Percentiles rank a stretch among this genome's conserved stretches.
Evolutionary conservation across 2,113 vertebrate species (phyloP).

Genomic region (Sminthopsis crassicaudata): DNA sequence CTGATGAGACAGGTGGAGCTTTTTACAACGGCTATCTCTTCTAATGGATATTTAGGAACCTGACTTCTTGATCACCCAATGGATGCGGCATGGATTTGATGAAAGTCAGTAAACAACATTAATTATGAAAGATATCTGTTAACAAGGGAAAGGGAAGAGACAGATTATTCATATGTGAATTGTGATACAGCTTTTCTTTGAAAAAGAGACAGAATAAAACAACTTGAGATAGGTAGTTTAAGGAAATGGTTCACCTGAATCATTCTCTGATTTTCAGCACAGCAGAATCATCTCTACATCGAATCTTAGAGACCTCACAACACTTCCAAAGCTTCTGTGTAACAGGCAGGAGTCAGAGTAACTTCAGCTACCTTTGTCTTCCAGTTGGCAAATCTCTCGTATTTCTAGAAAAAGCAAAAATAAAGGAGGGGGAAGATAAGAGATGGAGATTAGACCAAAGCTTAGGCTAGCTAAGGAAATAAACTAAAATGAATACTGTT

Average conservation of each 20-base stretch:
- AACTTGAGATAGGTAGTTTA: slow-evolving; percentile 52
- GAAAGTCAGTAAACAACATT: slow-evolving; percentile 63
- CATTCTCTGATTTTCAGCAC: slow-evolving; percentile 61
- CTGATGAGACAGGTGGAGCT: slow-evolving; percentile 40
- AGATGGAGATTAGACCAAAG: slow-evolving; percentile 2
- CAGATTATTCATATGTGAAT: slow-evolving; percentile 1
- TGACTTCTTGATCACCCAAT: slow-evolving; percentile 33
- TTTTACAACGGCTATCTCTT: background rate
- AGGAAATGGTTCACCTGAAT: slow-evolving; percentile 70
- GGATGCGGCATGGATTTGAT: slow-evolving; percentile 62
- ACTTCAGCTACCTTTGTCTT: slow-evolving; percentile 49
- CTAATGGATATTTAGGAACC: slow-evolving; percentile 44
- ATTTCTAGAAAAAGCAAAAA: slow-evolving; percentile 75
- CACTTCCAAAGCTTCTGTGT: slow-evolving; percentile 54
- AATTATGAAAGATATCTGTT: slow-evolving; percentile 70
- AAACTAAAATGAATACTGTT: slow-evolving; percentile 36
- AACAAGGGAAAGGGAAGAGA: slow-evolving; percentile 32
- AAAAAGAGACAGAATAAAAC: slow-evolving; percentile 9
- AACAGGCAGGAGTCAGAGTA: slow-evolving; percentile 25
- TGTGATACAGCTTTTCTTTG: background rate
- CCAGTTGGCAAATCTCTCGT: slow-evolving; percentile 52
- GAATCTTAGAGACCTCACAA: slow-evolving; percentile 64
- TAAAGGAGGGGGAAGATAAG: background rate
- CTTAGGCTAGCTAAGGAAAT: slow-evolving; percentile 28
- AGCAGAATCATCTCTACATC: slow-evolving; percentile 46